These are phyloP conservation scores for Cotesia vestalis DNA, from an alignment of 1,140 invertebrate genomes.

Conservation along the genomic window DNA sequence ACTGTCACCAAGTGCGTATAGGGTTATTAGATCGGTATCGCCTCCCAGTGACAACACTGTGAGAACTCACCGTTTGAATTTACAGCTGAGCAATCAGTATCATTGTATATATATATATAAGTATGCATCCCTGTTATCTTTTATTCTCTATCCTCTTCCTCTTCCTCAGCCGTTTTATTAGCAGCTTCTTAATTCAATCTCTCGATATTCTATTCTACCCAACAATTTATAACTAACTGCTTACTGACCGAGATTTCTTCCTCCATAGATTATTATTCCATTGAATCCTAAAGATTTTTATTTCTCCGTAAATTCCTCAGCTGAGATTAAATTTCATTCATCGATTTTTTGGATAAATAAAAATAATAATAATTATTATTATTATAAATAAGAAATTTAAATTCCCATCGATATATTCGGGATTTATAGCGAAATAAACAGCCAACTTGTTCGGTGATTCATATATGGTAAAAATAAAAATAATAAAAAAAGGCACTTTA, in stretches of 20 bases:
- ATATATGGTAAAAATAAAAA: too few relatives aligned
- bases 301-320: too few relatives aligned
- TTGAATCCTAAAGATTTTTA: constrained; percentile 1
- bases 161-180: constrained; percentile 4
- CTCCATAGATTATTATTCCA: constrained; percentile 6
- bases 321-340: too few relatives aligned
- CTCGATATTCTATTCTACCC: not conserved
- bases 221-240: constrained; percentile 27
- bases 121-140: constrained; percentile 15
- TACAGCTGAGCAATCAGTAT: constrained; percentile 28
- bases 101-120: too few relatives aligned
- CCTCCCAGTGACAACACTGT: constrained; percentile 36
- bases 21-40: constrained; percentile 40
- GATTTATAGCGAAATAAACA: too few relatives aligned
- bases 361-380: too few relatives aligned
- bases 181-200: not conserved
- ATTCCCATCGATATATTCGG: too few relatives aligned
- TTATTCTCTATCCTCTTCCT: not conserved
- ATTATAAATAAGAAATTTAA: too few relatives aligned
- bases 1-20: constrained; percentile 37
- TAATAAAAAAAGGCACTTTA: too few relatives aligned
- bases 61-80: constrained; percentile 34
- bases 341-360: too few relatives aligned
- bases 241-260: constrained; percentile 31
- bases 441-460: too few relatives aligned